A percentile compares a stretch with the other conserved stretches of the same genome.
Evolutionary conservation across 2,113 vertebrate species (phyloP).

Genomic region (Ciconia stormi): DNA sequence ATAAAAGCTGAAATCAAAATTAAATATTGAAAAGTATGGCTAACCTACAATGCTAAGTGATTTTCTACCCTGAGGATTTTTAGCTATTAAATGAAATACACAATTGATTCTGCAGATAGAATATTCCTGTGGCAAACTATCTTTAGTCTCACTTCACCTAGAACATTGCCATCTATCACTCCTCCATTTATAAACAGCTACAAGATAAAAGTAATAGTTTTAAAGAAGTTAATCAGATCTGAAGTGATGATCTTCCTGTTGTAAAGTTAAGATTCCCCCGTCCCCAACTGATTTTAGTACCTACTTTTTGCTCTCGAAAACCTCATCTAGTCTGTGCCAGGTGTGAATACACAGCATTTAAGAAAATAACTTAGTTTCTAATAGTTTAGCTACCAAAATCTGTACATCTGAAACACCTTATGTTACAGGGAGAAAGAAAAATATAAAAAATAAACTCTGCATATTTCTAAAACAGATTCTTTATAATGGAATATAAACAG

Average conservation of each 20-base stretch:
- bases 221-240: neutral
- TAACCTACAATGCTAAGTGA: neutral
- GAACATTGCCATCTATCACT: neutral
- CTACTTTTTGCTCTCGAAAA: neutral
- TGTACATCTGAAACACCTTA: neutral
- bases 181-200: neutral
- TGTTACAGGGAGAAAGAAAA: neutral
- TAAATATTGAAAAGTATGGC: neutral
- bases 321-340: neutral
- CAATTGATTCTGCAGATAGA: neutral
- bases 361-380: neutral
- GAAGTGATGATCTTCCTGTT: neutral
- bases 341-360: neutral
- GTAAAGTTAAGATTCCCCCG: neutral
- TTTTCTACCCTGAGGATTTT: neutral
- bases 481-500: neutral
- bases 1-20: conserved; percentile 28
- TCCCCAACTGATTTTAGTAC: neutral
- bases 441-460: neutral
- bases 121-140: neutral
- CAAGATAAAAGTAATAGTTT: neutral
- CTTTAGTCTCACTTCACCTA: neutral
- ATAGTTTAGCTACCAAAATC: neutral
- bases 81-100: neutral
- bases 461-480: neutral